A percentile compares a stretch with the other conserved stretches of the same genome.
phyloP scores from a whole-genome alignment of 2,113 vertebrate genomes.

The Struthidea cinerea region DNA sequence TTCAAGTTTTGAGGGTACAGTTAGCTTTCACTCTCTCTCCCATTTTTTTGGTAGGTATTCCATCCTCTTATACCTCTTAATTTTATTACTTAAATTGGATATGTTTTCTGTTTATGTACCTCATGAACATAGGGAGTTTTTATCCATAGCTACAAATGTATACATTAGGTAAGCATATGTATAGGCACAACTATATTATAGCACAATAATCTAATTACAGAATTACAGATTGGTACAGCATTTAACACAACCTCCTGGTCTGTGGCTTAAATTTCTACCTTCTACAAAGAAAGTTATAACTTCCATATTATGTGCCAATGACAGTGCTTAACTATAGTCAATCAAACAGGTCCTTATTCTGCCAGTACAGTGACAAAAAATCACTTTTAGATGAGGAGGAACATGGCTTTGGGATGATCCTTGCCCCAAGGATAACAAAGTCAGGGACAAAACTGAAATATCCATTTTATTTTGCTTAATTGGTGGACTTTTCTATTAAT shows the following conservation, averaged over 20 bases:
- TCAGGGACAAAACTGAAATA: not conserved
- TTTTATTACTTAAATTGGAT: not conserved
- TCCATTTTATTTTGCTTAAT: not conserved
- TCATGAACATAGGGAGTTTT: accelerated
- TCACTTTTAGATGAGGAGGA: not conserved
- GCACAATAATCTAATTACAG: not conserved
- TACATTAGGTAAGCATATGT: not conserved
- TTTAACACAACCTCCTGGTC: not conserved
- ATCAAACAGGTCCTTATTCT: not conserved
- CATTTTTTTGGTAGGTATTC: not conserved
- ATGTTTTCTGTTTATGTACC: not conserved
- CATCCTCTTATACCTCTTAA: not conserved
- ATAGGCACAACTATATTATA: not conserved
- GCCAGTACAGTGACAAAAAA: not conserved
- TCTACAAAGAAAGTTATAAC: not conserved
- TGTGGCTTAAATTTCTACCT: not conserved
- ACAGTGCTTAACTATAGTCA: not conserved
- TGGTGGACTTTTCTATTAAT: not conserved
- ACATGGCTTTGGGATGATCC: not conserved
- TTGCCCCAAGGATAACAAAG: not conserved
- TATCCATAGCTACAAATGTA: not conserved
- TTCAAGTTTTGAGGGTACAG: not conserved
- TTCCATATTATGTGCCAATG: not conserved
- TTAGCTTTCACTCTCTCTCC: not conserved
- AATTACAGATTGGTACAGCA: not conserved